These are phyloP conservation scores for Phanerotoma sp. DNA, from an alignment of 2,888 invertebrate genomes.

Conservation along the genomic window DNA sequence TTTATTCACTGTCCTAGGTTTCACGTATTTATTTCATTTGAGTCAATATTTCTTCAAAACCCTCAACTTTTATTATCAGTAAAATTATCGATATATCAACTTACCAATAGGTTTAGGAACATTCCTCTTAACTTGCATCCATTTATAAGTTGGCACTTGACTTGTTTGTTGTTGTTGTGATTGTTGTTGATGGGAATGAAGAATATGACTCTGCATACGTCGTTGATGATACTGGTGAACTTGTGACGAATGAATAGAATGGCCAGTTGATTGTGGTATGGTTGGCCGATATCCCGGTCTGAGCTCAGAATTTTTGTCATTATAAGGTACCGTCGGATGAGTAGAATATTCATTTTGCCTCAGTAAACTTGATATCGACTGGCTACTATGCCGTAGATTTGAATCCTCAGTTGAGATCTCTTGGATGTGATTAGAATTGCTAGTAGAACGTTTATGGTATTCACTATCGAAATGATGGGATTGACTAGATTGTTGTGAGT, in stretches of 20 bases:
- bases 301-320: constrained; percentile 62
- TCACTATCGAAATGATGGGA: constrained; percentile 51
- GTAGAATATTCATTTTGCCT: constrained; percentile 53
- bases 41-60: too few relatives aligned
- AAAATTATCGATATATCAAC: constrained; percentile 52
- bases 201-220: constrained; percentile 39
- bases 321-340: constrained; percentile 59
- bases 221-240: constrained; percentile 61
- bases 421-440: constrained; percentile 8
- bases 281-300: constrained; percentile 50
- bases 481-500: constrained; percentile 52
- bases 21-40: too few relatives aligned
- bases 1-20: too few relatives aligned
- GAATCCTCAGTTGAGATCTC: constrained; percentile 7
- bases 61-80: too few relatives aligned
- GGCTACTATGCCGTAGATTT: constrained; percentile 10
- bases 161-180: constrained; percentile 61
- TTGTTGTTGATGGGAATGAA: constrained; percentile 56
- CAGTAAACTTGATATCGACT: constrained; percentile 2
- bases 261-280: constrained; percentile 36
- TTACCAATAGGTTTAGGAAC: constrained; percentile 91
- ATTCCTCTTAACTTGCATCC: constrained; percentile 99
- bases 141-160: constrained; percentile 89
- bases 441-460: constrained; percentile 5
- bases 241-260: constrained; percentile 60